Base-by-base conservation (phyloP, 2,888 invertebrate species). In the Rhingia campestris region DNA sequence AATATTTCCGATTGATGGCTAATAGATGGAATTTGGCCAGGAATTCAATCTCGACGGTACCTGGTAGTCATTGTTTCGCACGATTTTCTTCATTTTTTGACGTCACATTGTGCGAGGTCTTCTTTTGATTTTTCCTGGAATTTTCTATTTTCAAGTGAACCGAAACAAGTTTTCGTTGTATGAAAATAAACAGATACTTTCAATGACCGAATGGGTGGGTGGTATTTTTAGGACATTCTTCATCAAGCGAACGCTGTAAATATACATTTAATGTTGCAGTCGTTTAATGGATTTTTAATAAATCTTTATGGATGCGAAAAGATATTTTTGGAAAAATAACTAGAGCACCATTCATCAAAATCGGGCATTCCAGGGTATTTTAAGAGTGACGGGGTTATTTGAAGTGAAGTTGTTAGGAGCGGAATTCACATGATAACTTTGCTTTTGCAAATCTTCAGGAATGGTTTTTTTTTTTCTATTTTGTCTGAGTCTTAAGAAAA, bases 181-280 rank as follows among this genome's bases (percentile, higher is more conserved):
- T 73, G 77, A 79, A 82, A 82, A 82, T 82, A 82, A 82, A 77
- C 81, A 82, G 77, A 82, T 77, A 77, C 81, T 59, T 75, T 53
- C 49, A 72, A 76, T 64, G 47, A 58, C 47, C 59, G 43, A 67
- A 41, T 49, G 45, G 66, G 35, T 54, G 54, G 47, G 64, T 64
- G 64, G 63, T 75, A 81, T 81, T 76, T 81, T 81, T 76, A 81
- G 81, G 67, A 69, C 76, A 69, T 69, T 69, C 61, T 61, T 59
- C 59, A n/a, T 45, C 45, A 61, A 47, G 69, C 61, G 22, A 22
- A 56, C 53, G 37, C 51, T 56, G 43, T 75, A 43, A 75, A 66
- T 58, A 66, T 54, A 47, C 47, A 35, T 33, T 47, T 47, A 35
- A 45, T 51, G 30, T 70, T 10, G 10, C 45, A 61, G 81, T 66